Percentiles rank a stretch among this genome's conserved stretches.
phyloP scores from a whole-genome alignment of 2,797 vertebrate genomes.

The Steatocranus sp. region DNA sequence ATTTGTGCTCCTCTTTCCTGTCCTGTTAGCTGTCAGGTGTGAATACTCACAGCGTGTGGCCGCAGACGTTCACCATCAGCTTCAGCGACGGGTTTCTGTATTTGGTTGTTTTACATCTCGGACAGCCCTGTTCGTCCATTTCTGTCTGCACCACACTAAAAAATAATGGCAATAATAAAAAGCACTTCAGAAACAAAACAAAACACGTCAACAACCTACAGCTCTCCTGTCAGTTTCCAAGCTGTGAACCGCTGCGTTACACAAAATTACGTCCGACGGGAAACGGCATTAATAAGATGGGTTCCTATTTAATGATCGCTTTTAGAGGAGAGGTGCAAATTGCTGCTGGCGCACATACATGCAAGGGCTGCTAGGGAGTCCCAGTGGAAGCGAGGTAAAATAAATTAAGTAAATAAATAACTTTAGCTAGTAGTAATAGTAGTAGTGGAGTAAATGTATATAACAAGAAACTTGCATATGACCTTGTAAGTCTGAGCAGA shows the following conservation, averaged over 20 bases:
- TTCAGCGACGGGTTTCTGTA: conserved; percentile 96
- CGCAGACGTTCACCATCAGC: conserved; percentile 98
- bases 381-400: neutral
- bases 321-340: neutral
- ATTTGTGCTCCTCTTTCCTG: neutral
- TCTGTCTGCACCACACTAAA: neutral
- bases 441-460: neutral
- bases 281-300: neutral
- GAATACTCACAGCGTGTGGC: conserved; percentile 95
- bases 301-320: conserved; percentile 36
- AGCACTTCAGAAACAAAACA: neutral
- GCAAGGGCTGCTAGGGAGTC: neutral
- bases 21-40: neutral
- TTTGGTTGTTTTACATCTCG: conserved; percentile 96
- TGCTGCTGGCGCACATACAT: neutral
- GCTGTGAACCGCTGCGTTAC: conserved; percentile 9
- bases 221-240: neutral
- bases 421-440: neutral
- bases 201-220: conserved; percentile 11
- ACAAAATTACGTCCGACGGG: conserved; percentile 35
- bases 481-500: neutral
- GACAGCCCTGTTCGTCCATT: conserved; percentile 95
- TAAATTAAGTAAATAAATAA: neutral
- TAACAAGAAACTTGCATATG: neutral
- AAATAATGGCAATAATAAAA: neutral